Conservation (phyloP, 92 coral and sea anemone species). For the Blastomussa wellsi region DNA sequence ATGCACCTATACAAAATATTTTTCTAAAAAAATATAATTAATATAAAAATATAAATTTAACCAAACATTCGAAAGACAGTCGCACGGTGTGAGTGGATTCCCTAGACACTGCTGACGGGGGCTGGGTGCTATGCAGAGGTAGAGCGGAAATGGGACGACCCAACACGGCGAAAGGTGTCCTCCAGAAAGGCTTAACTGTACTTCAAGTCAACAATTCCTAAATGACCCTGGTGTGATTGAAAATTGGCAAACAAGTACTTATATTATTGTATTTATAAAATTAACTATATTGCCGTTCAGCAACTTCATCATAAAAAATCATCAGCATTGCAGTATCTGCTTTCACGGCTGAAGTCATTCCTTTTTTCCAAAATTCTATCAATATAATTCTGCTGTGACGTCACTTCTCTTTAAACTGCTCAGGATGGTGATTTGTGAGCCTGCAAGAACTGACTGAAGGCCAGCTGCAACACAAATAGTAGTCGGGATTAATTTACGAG, state of each 20-base stretch:
- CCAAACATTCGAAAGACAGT: background rate
- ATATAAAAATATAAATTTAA: background rate
- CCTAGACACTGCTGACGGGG: background rate
- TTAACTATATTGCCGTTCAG: too few species aligned
- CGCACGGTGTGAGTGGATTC: background rate
- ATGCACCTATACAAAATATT: background rate
- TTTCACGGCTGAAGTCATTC: background rate
- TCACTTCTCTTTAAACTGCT: background rate
- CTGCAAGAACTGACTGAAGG: slow-evolving; percentile 59
- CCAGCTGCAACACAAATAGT: slow-evolving; percentile 48
- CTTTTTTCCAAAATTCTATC: background rate
- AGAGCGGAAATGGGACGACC: background rate
- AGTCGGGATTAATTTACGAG: background rate
- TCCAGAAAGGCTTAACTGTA: background rate
- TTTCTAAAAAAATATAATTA: background rate
- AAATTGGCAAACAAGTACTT: too few species aligned
- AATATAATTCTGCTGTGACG: background rate
- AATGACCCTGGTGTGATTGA: background rate
- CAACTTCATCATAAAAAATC: background rate
- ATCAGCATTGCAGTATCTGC: background rate
- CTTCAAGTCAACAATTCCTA: background rate
- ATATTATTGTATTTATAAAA: too few species aligned
- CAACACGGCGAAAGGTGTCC: background rate
- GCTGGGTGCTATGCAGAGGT: too few species aligned
- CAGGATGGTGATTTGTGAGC: slow-evolving; percentile 36